Base-by-base conservation (phyloP, 2,888 invertebrate species). In the Sinelater perroti region DNA sequence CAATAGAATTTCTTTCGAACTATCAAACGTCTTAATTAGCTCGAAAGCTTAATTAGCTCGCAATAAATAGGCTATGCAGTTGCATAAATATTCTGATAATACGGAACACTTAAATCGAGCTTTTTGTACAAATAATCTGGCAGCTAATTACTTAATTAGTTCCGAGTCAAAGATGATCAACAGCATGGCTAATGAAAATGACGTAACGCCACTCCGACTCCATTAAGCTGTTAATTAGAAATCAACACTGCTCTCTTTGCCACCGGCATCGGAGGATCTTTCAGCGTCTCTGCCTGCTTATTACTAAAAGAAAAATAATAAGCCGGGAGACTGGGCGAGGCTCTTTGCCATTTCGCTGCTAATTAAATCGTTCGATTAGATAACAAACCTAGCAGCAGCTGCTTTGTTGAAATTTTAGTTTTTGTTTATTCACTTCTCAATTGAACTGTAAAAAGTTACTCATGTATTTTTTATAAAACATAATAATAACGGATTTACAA, bases 81-180 rank as follows among this genome's bases (percentile, higher is more conserved):
- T n/a, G n/a, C n/a, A 46, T 53, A 53, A 53, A 53, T 45, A 17
- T 36, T 17, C 35, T 35, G 21, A 8, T 35, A 33, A 44, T 44
- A 44, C 30, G 10, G 16, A 47, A 42, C 46, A 16, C 17, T 38
- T 26, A 59, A 50, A 54, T 47, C 21, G 35, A 40, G 42, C 35
- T 55, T 54, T 35, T 42, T 28, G 33, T 61, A 51, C 54, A 58
- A 65, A 68, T 68, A 67, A 68, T 67, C 54, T 65, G 46, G 61
- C 63, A 62, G 69, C 67, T 73, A 75, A 74, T 74, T 72, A 74
- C 72, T 72, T 75, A 74, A 75, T 74, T 73, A 72, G 73, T 70
- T 73, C 67, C 70, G 64, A 72, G 67, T 68, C 65, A 70, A 65
- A 73, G 72, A 74, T 71, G 73, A 74, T 72, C 71, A 71, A 69